A percentile compares a stretch with the other conserved stretches of the same genome.
Conservation (phyloP, 2,113 vertebrate genomes). For the Electrona antarctica region DNA sequence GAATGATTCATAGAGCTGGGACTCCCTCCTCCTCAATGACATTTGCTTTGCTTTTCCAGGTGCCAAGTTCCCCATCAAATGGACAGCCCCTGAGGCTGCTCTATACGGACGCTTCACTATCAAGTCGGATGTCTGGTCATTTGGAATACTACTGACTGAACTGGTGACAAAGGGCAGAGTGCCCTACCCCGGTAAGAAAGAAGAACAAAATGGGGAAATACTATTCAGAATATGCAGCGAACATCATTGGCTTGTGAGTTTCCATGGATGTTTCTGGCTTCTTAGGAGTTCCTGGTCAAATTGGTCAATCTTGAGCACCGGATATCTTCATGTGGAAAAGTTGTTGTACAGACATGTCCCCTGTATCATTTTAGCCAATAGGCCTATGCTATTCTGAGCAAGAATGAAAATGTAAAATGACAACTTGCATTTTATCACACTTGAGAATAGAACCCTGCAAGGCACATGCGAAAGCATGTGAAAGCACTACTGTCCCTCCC, state of each 20-base stretch:
- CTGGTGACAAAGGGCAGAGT: conserved; percentile 98
- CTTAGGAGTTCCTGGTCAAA: too few species aligned
- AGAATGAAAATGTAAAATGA: too few species aligned
- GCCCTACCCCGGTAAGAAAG: conserved; percentile 76
- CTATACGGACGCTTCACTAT: conserved; percentile 98
- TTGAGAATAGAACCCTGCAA: conserved; percentile 31
- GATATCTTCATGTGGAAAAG: too few species aligned
- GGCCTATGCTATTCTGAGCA: background rate
- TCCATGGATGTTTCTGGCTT: too few species aligned
- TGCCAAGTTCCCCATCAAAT: conserved; percentile 98
- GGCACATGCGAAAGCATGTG: conserved; percentile 44
- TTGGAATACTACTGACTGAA: conserved; percentile 96
- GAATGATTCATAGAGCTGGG: too few species aligned
- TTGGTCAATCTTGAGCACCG: too few species aligned
- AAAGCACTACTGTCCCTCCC: conserved; percentile 28
- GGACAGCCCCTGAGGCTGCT: conserved; percentile 96
- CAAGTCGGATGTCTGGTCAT: conserved; percentile 98
- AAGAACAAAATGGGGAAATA: background rate
- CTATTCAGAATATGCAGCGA: too few species aligned
- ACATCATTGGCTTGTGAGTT: too few species aligned
- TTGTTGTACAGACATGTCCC: background rate
- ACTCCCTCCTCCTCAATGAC: too few species aligned
- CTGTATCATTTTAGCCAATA: background rate
- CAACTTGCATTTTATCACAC: too few species aligned
- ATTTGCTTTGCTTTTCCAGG: conserved; percentile 71